Evolutionary conservation across 2,888 invertebrate species (phyloP), one percentile per base, ranked within the genome.

Genomic region (Zaprionus bogoriensis): DNA sequence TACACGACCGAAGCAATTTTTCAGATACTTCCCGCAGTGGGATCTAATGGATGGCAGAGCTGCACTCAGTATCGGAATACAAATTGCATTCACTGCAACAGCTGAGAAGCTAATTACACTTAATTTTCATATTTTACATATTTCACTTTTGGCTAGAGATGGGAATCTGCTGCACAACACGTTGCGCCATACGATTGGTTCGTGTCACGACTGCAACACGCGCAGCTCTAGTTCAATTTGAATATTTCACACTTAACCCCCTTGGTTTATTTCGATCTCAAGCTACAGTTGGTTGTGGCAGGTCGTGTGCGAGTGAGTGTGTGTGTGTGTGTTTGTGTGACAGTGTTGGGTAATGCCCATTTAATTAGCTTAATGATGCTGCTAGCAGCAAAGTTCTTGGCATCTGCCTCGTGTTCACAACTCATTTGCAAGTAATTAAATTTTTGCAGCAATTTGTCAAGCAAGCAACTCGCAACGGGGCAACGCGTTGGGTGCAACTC

Each of bases 401-500:
- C 73, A 61, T 62, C 71, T 67, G 57, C 54, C 48, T 30, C 51
- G 52, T 50, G 59, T 51, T 51, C 74, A 45, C 64, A 76, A 66
- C 76, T 78, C 78, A 76, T 76, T 77, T 79, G 73, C 76, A 71
- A 74, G 71, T 77, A 77, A 77, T 77, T 80, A 80, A 58, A 63
- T 77, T 65, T 54, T 61, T 65, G 42, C 65, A 65, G 60, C 77
- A 71, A 71, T 77, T 81, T 77, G 68, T 68, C 68, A 54, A 60
- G 54, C 12, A 14, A 64, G 53, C 64, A 68, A 68, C 63, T 67
- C 53, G 53, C 25, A n/a, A n/a, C 4, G 32, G n/a, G 42, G 17
- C 36, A 20, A 14, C n/a, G 41, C 10, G 17, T n/a, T n/a, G 10
- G 7, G 23, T 2, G 22, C 14, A 23, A n/a, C 27, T 17, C n/a